Evolutionary conservation across 2,888 invertebrate species (phyloP), one percentile per base, ranked within the genome.

Genomic region (Neelides folsomi): DNA sequence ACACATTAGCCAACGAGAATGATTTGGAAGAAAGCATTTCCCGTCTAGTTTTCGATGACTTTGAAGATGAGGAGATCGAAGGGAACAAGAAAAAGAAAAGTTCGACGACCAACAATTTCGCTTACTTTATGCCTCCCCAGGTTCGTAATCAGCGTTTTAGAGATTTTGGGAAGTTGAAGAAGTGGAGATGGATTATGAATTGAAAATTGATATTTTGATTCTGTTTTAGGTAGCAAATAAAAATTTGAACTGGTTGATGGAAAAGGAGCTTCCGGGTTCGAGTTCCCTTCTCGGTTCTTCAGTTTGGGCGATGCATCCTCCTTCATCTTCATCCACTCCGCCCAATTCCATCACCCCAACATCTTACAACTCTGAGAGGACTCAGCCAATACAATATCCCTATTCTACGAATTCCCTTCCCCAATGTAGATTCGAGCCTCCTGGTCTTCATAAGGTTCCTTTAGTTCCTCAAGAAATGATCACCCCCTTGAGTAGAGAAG

Each of bases 41-140:
- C 1, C 66, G 68, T 48, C 60, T 70, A 13, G 67, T 69, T 7
- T 53, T 68, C 51, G 70, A 69, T 50, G 68, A 68, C 49, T 60
- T 64, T 52, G 65, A 65, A 18, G 63, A 64, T 20, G 59, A 59
- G 16, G 62, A 62, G 40, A 62, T 57, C 20, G 58, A 56, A 20
- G 57, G 58, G 19, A 49, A 52, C 2, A 51, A 52, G 47, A 60
- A 60, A 43, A 45, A 49, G 9, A 61, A 58, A 41, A 13, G 39
- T 8, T 13, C 61, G 12, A 52, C 55, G 15, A 42, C 53, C 0
- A 54, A 54, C 1, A 59, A 56, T 20, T 55, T 53, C 36, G 58
- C 62, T 1, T 60, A 58, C 20, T 62, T 62, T 34, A 57, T 63
- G 58, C 64, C 64, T 13, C 62, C 62, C 6, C 64, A 64, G 52